These are phyloP conservation scores for Drosophila parvula DNA, from an alignment of 1,140 invertebrate species.

Conservation along the genomic window DNA sequence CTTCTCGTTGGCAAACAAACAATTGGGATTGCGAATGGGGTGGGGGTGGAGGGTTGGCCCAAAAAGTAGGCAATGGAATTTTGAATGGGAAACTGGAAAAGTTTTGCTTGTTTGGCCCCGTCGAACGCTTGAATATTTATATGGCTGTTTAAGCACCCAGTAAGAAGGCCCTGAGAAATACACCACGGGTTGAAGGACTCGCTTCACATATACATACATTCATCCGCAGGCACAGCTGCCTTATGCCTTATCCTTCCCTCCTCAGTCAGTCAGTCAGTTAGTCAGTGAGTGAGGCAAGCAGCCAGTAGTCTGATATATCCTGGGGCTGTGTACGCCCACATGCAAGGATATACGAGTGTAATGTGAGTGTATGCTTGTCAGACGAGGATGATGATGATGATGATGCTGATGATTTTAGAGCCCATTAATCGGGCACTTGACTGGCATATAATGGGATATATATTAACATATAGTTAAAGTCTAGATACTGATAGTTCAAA, in stretches of 20 bases:
- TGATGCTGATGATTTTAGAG: conserved; percentile 7
- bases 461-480: not conserved
- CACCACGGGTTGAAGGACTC: conserved; percentile 27
- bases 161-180: conserved; percentile 40
- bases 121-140: conserved; percentile 63
- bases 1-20: conserved; percentile 6
- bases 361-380: conserved; percentile 8
- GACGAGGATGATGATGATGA: not conserved
- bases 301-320: conserved; percentile 14
- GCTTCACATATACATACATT: conserved; percentile 13
- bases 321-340: not conserved
- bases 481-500: not conserved
- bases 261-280: conserved; percentile 4
- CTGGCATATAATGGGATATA: no score
- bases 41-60: not conserved
- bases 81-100: conserved; percentile 51
- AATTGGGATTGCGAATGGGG: not conserved
- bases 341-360: conserved; percentile 3
- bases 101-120: conserved; percentile 52
- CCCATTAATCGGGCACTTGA: not conserved
- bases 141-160: conserved; percentile 48
- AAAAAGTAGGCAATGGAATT: conserved; percentile 60
- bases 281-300: not conserved
- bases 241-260: not conserved
- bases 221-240: conserved; percentile 1